phyloP scores from a whole-genome alignment of 2,888 invertebrate genomes.

The Globia sparganii region DNA sequence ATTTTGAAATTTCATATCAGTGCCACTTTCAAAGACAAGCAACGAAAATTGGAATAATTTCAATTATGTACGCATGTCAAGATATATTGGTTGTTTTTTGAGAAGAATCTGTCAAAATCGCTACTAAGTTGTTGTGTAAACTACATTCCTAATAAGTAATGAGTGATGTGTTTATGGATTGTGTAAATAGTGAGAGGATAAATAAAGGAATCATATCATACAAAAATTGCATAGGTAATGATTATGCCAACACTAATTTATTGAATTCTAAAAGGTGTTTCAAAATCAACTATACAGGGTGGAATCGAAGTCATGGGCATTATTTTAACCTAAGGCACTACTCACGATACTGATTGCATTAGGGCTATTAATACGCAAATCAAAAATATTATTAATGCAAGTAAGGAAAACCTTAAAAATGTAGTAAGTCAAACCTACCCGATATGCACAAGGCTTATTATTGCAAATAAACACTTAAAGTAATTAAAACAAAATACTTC shows the following conservation, averaged over 20 bases:
- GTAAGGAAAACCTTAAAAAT: too few relatives aligned
- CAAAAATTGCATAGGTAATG: background rate
- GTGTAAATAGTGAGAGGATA: constrained; percentile 19
- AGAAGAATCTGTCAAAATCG: constrained; percentile 10
- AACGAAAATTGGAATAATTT: background rate
- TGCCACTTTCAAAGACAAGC: constrained; percentile 5
- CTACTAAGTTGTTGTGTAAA: constrained; percentile 17
- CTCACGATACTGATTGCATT: too few relatives aligned
- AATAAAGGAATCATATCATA: background rate
- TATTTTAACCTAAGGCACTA: too few relatives aligned
- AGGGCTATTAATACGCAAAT: too few relatives aligned
- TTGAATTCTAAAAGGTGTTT: too few relatives aligned
- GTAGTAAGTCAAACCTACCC: too few relatives aligned
- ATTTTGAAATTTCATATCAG: background rate
- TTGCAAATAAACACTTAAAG: too few relatives aligned
- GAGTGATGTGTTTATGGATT: constrained; percentile 31
- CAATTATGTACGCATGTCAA: background rate
- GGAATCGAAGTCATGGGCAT: too few relatives aligned
- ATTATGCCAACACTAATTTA: background rate
- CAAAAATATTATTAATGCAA: too few relatives aligned
- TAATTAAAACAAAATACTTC: too few relatives aligned
- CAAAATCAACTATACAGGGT: too few relatives aligned
- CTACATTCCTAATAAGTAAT: constrained; percentile 34
- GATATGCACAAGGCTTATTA: too few relatives aligned
- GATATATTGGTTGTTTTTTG: constrained; percentile 16